Percentiles rank a stretch among this genome's conserved stretches.
phyloP scores from a whole-genome alignment of 2,888 invertebrate species.

The Lamellibrachia satsuma region DNA sequence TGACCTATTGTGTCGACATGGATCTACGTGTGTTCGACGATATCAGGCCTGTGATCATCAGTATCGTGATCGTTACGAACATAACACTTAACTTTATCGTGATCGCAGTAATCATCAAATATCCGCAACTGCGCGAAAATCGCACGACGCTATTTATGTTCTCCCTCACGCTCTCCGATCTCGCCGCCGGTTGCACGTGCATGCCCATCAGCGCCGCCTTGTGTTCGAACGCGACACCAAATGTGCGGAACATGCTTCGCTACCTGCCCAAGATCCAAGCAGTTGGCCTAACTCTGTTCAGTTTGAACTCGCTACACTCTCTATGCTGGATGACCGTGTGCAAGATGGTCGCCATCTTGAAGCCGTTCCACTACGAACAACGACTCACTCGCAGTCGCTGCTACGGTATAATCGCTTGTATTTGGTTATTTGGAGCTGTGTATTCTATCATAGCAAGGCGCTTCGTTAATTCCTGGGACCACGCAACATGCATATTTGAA shows the following conservation, averaged over 20 bases:
- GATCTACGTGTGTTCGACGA: not conserved
- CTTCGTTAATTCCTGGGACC: not conserved
- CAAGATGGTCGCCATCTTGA: not conserved
- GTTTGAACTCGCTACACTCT: not conserved
- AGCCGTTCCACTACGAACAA: not conserved
- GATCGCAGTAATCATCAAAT: not conserved
- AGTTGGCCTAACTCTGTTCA: not conserved
- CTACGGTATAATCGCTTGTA: not conserved
- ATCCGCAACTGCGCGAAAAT: not conserved
- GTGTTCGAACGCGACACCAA: not conserved
- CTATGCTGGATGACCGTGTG: not conserved
- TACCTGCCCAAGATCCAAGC: not conserved
- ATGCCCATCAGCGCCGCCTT: not conserved
- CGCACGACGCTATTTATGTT: not conserved
- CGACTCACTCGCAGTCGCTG: not conserved
- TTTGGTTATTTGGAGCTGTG: not conserved
- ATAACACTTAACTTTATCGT: not conserved
- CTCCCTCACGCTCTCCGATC: not conserved
- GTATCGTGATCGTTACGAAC: not conserved
- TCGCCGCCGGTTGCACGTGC: not conserved
- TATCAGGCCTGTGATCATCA: not conserved
- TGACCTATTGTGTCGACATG: not conserved
- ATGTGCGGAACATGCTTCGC: not conserved
- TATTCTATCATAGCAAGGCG: not conserved
- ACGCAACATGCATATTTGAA: not conserved